Percentiles rank a stretch among this genome's conserved stretches.
Evolutionary conservation across 2,888 invertebrate genomes (phyloP).

Genomic region (Drosophila cognata): DNA sequence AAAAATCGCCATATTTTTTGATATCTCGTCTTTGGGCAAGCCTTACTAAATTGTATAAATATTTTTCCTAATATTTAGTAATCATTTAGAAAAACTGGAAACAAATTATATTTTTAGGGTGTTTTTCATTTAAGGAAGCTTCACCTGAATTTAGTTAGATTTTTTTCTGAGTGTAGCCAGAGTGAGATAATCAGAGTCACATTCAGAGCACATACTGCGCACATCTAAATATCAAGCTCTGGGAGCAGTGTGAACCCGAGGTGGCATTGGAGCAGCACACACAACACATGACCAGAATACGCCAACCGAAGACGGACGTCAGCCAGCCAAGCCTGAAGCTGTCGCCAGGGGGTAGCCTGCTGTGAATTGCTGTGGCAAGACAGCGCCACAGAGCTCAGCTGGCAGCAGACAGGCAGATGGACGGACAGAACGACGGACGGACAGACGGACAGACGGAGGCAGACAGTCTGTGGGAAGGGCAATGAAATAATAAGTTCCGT

Average conservation of each 20-base stretch:
- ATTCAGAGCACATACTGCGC: constrained; percentile 8
- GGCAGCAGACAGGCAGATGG: constrained; percentile 26
- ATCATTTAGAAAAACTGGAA: neutral
- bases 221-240: constrained; percentile 32
- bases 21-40: neutral
- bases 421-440: neutral
- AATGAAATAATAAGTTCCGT: constrained; percentile 71
- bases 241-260: constrained; percentile 36
- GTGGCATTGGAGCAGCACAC: constrained; percentile 20
- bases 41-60: neutral
- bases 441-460: neutral
- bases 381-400: constrained; percentile 24
- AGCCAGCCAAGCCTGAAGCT: constrained; percentile 16
- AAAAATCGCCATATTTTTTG: neutral
- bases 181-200: neutral
- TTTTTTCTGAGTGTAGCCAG: neutral
- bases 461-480: constrained; percentile 10
- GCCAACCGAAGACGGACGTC: constrained; percentile 31
- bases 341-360: constrained; percentile 28
- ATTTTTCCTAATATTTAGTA: neutral
- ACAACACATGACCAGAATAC: constrained; percentile 55
- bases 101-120: neutral
- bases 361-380: constrained; percentile 38
- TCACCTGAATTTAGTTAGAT: neutral
- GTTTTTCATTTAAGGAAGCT: neutral